These are phyloP conservation scores for Sardinella longiceps DNA, from an alignment of 2,797 vertebrate genomes.

Conservation along the genomic window DNA sequence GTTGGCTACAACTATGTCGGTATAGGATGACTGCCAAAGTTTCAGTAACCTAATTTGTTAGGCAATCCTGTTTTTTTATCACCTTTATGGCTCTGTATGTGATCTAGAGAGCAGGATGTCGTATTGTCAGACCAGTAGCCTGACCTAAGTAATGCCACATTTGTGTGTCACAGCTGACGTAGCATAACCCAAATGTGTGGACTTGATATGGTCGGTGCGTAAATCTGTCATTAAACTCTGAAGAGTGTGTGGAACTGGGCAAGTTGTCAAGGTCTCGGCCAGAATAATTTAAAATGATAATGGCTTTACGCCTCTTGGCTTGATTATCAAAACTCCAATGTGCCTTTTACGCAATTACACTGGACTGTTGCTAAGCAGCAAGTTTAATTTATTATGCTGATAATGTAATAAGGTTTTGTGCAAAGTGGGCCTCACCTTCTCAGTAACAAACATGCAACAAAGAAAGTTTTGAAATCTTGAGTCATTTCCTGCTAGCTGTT, in stretches of 20 bases:
- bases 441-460: slow-evolving; percentile 10
- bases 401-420: slow-evolving; percentile 44
- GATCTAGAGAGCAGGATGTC: too few species aligned
- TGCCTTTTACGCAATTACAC: slow-evolving; percentile 33
- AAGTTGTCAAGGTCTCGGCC: not conserved
- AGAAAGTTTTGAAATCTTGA: not conserved
- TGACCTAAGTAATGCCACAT: too few species aligned
- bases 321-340: slow-evolving; percentile 38
- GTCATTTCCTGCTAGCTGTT: too few species aligned
- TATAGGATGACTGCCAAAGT: too few species aligned
- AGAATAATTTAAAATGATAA: slow-evolving; percentile 33
- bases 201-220: too few species aligned
- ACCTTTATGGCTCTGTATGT: too few species aligned
- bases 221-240: not conserved
- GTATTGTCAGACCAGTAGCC: too few species aligned
- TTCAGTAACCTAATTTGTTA: too few species aligned
- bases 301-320: slow-evolving; percentile 26
- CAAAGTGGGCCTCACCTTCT: slow-evolving; percentile 22
- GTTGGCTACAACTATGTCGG: too few species aligned
- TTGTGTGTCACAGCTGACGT: too few species aligned
- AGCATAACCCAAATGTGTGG: too few species aligned
- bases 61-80: too few species aligned
- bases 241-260: not conserved
- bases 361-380: slow-evolving; percentile 53
- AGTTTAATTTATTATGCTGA: slow-evolving; percentile 60